Evolutionary conservation across 1,140 invertebrate species (phyloP), one percentile per base, ranked within the genome.

Genomic region (Lucilia cuprina): DNA sequence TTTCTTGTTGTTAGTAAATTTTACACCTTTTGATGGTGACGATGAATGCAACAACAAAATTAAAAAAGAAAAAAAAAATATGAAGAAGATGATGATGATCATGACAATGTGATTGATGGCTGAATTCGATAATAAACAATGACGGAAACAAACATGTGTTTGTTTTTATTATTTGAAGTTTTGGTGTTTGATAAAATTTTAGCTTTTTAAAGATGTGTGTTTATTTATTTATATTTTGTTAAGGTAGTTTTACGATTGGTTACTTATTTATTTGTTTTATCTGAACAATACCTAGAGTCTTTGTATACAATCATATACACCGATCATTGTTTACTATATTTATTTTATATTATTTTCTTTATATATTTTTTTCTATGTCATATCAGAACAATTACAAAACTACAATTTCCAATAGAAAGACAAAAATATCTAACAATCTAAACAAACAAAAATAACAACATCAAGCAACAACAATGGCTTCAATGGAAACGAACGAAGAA

Each of bases 91-190:
- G 50, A 55, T 55, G 10, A 55, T 55, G 14, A n/a, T n/a, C n/a
- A n/a, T n/a, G n/a, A n/a, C n/a, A n/a, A n/a, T n/a, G n/a, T n/a
- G n/a, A n/a, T n/a, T 55, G 50, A 55, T 55, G 50, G 50, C 14
- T 55, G 50, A 55, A 55, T 55, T 55, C 14, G 50, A 70, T 9
- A 70, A 70, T 21, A 70, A 70, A 70, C 65, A 70, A 70, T 70
- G 65, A 70, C 65, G 65, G 65, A 70, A 70, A 70, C 65, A 21
- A 60, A 70, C 65, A 70, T 70, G 65, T 70, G 65, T 70, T 70
- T 21, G 9, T 9, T 70, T 55, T 19, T 70, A 70, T 70, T 70
- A 19, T 70, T 21, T 19, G 65, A 19, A n/a, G 65, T 21, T 14
- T 60, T 14, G 55, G 55, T n/a, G n/a, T 21, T 70, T 70, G 35